Evolutionary conservation across 2,113 vertebrate genomes (phyloP).

Genomic region (Syngnathus typhle): DNA sequence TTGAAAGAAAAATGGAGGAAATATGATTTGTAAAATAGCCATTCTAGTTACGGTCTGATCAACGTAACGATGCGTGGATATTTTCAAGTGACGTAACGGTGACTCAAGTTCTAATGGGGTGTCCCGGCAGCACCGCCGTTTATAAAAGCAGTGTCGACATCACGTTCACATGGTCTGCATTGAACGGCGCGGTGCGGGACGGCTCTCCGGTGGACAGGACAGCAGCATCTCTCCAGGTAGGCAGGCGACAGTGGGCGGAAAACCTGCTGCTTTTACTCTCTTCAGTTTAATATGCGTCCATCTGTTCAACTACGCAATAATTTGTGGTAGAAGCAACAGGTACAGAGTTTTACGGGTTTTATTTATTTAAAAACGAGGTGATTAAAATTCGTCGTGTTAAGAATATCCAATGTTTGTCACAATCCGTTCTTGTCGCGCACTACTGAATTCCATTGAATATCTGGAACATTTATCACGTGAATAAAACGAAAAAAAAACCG

Average conservation of each 20-base stretch:
- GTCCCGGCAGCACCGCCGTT: background rate
- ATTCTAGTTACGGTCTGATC: background rate
- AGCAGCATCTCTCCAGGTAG: constrained; percentile 29
- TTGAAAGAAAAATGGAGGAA: background rate
- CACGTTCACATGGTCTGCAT: background rate
- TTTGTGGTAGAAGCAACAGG: background rate
- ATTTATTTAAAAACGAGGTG: too few relatives aligned
- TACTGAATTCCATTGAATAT: background rate
- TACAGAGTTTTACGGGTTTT: background rate
- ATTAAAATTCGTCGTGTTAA: background rate
- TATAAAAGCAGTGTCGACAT: constrained; percentile 7
- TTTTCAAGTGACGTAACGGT: background rate
- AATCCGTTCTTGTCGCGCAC: background rate
- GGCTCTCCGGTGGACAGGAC: background rate
- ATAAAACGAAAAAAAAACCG: background rate
- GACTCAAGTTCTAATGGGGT: background rate
- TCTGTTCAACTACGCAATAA: background rate
- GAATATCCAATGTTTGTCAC: background rate
- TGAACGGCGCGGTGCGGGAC: background rate
- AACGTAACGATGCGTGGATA: background rate
- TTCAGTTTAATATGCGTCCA: background rate
- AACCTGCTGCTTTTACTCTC: background rate
- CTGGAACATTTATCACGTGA: background rate
- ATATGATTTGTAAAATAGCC: background rate
- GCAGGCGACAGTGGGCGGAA: background rate